Conservation (phyloP, 1,140 invertebrate genomes). For the Eubasilissa regina region DNA sequence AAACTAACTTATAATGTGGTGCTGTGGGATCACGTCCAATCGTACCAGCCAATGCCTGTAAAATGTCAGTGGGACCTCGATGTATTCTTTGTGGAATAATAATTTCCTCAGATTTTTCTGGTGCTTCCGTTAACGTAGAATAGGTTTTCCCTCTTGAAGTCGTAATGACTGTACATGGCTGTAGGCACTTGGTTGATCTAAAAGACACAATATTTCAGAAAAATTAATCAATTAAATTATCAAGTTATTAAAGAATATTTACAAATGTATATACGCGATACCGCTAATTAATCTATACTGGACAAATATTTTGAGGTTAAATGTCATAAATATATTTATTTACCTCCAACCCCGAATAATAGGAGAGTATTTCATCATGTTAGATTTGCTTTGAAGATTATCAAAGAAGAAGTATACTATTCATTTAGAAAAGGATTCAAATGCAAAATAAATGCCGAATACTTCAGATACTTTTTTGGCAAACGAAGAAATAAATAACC, state of each 20-base stretch:
- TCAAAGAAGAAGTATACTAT: background rate
- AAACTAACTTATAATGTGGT: constrained; percentile 81
- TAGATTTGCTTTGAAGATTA: background rate
- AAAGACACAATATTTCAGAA: background rate
- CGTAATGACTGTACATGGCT: constrained; percentile 4
- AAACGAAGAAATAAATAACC: background rate
- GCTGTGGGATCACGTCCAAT: constrained; percentile 83
- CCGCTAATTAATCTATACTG: too few species aligned
- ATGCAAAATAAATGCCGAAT: background rate
- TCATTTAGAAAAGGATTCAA: constrained; percentile 2
- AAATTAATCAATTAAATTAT: too few species aligned
- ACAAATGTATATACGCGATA: too few species aligned
- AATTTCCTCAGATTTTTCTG: constrained; percentile 38
- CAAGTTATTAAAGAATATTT: too few species aligned
- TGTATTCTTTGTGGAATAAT: constrained; percentile 77
- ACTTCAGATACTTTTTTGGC: background rate
- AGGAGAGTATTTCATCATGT: constrained; percentile 49
- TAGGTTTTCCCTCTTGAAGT: constrained; percentile 24
- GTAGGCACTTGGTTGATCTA: constrained; percentile 17
- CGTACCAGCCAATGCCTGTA: constrained; percentile 84
- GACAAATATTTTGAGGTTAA: constrained; percentile 7
- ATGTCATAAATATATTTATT: background rate
- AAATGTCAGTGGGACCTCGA: constrained; percentile 85
- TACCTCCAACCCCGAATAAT: constrained; percentile 45
- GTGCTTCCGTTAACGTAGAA: constrained; percentile 1